These are phyloP conservation scores for Antheraea mylitta DNA, from an alignment of 1,140 invertebrate genomes.

Conservation along the genomic window DNA sequence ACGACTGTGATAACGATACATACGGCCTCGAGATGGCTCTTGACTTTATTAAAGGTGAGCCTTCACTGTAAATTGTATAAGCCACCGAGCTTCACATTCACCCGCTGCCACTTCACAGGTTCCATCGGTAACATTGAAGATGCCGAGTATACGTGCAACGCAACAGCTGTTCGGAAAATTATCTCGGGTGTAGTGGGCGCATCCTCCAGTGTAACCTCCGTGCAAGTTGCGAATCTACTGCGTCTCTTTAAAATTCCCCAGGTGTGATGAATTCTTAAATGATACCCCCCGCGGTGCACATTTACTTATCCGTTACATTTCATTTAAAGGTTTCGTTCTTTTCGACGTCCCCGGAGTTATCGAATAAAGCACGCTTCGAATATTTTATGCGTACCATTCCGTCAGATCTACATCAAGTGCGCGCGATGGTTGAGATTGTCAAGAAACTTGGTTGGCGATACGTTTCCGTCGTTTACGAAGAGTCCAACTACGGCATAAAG, in stretches of 20 bases:
- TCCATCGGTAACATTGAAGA: conserved; percentile 97
- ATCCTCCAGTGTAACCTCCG: conserved; percentile 96
- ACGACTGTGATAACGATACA: conserved; percentile 98
- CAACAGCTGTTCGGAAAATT: conserved; percentile 90
- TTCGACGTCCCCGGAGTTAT: conserved; percentile 96
- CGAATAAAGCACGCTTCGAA: conserved; percentile 96
- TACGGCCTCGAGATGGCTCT: conserved; percentile 97
- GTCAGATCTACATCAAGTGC: conserved; percentile 96
- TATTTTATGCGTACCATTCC: conserved; percentile 97
- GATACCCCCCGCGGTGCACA: not conserved
- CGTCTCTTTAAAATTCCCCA: conserved; percentile 70
- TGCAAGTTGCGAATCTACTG: conserved; percentile 96
- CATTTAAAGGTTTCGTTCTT: conserved; percentile 94
- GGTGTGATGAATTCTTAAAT: conserved; percentile 24
- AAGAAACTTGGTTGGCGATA: conserved; percentile 95
- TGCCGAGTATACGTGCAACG: conserved; percentile 92
- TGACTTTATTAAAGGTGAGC: conserved; percentile 97
- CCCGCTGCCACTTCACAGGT: conserved; percentile 79
- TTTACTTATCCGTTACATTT: conserved; percentile 9
- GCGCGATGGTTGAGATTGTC: conserved; percentile 97
- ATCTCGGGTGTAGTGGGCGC: conserved; percentile 91
- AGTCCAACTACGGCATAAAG: conserved; percentile 98
- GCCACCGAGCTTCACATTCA: not conserved
- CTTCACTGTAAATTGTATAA: not conserved
- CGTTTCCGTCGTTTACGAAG: conserved; percentile 97